These are phyloP conservation scores for Stenchaetothrips biformis DNA, from an alignment of 2,888 invertebrate genomes.

Conservation along the genomic window DNA sequence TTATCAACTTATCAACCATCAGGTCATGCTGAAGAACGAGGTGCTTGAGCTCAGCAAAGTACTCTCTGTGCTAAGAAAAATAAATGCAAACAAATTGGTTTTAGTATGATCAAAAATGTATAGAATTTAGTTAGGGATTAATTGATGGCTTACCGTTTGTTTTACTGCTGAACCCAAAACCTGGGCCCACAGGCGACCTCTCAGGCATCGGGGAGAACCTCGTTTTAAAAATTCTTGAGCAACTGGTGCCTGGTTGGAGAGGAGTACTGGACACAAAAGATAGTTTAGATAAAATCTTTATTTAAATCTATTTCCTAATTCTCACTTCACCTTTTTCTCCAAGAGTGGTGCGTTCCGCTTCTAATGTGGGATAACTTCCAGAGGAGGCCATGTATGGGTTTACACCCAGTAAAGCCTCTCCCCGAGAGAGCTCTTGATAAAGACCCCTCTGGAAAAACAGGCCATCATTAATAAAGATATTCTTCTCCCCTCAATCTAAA, in stretches of 20 bases:
- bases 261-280: slow-evolving; percentile 52
- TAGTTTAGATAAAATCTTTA: background rate
- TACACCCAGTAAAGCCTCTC: slow-evolving; percentile 71
- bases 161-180: slow-evolving; percentile 76
- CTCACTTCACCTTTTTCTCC: slow-evolving; percentile 56
- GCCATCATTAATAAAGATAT: slow-evolving; percentile 28
- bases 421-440: slow-evolving; percentile 67
- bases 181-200: slow-evolving; percentile 80
- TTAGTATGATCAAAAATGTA: slow-evolving; percentile 11
- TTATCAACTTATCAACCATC: slow-evolving; percentile 88
- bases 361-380: slow-evolving; percentile 56
- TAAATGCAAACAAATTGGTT: slow-evolving; percentile 17
- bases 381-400: slow-evolving; percentile 57
- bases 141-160: slow-evolving; percentile 52
- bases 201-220: slow-evolving; percentile 71
- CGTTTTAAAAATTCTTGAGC: slow-evolving; percentile 86
- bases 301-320: background rate
- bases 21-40: slow-evolving; percentile 83
- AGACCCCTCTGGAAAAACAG: slow-evolving; percentile 56
- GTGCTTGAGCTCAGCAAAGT: slow-evolving; percentile 75
- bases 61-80: slow-evolving; percentile 57
- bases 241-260: slow-evolving; percentile 75
- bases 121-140: background rate
- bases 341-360: slow-evolving; percentile 64
- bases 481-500: background rate